Evolutionary conservation across 1,140 invertebrate genomes (phyloP), one percentile per base, ranked within the genome.

Genomic region (Aleiodes sp.): DNA sequence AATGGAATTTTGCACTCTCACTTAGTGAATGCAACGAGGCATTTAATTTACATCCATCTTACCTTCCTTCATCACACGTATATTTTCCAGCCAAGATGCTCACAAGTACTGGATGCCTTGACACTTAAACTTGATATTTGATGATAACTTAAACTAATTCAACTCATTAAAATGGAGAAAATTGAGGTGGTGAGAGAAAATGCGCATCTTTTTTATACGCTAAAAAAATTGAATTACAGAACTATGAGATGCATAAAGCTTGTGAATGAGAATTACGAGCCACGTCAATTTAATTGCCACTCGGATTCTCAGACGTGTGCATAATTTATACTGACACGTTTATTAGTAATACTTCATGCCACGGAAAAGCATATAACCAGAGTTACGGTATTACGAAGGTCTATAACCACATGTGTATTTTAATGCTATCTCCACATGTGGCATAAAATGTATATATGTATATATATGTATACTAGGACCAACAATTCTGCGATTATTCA

Each of bases 401-500:
- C 21, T 12, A 16, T 24, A 24, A 52, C 4, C 46, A 9, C 46
- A 4, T 24, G 46, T 24, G 46, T 16, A 65, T 65, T 65, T 65
- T 43, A 21, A 24, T 4, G 31, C 35, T 35, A 24, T 24, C 31
- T 26, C 12, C 21, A 33, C 28, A 61, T 64, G n/a, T 31, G 16
- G 16, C 6, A 9, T 12, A 43, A n/a, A n/a, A n/a, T n/a, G n/a
- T n/a, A n/a, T n/a, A n/a, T 26, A 9, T 28, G n/a, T 10, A 61
- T 63, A 33, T 31, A 31, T 37, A 33, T 28, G 37, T 35, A 24
- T 19, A 59, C n/a, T n/a, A n/a, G n/a, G n/a, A 31, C 39, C 19
- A 52, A 29, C 68, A 33, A 64, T 57, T 24, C 52, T 65, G 60
- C 26, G 59, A 65, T 70, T 70, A 70, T 70, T 70, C 46, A 33